Evolutionary conservation across 2,888 invertebrate species (phyloP).

Genomic region (Anarsia innoxiella): DNA sequence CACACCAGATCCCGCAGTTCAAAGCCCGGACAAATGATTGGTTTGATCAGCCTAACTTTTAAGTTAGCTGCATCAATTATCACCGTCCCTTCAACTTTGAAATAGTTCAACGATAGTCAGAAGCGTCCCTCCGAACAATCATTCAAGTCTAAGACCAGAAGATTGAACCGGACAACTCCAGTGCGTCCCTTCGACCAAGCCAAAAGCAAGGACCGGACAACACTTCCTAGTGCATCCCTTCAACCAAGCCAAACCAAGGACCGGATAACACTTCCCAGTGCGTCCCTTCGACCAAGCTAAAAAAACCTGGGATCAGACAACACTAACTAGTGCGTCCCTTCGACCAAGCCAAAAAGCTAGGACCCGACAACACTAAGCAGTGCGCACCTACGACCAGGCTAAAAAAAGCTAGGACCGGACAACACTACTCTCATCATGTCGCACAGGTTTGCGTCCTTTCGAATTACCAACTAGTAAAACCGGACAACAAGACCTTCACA

Average conservation of each 20-base stretch:
- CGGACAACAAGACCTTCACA: not conserved
- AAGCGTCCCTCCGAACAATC: not conserved
- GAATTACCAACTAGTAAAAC: too few relatives aligned
- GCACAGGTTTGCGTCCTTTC: too few relatives aligned
- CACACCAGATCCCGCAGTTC: too few relatives aligned
- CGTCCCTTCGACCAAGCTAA: too few relatives aligned
- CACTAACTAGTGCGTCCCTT: too few relatives aligned
- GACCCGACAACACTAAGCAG: conserved; percentile 7
- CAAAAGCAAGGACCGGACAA: conserved; percentile 2
- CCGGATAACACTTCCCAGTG: not conserved
- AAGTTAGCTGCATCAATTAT: too few relatives aligned
- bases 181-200: conserved; percentile 1
- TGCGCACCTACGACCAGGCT: too few relatives aligned
- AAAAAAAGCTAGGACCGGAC: not conserved
- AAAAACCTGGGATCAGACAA: too few relatives aligned
- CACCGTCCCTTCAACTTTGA: too few relatives aligned
- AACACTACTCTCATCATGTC: not conserved
- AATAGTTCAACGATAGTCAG: too few relatives aligned
- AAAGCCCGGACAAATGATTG: not conserved
- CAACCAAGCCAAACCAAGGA: not conserved
- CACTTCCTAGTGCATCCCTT: conserved; percentile 1
- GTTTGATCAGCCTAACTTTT: too few relatives aligned
- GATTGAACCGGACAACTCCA: conserved; percentile 1
- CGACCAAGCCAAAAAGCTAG: not conserved
- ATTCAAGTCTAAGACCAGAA: too few relatives aligned